A percentile compares a stretch with the other conserved stretches of the same genome.
Evolutionary conservation across 2,888 invertebrate genomes (phyloP).

Genomic region (Drosophila nigricruria): DNA sequence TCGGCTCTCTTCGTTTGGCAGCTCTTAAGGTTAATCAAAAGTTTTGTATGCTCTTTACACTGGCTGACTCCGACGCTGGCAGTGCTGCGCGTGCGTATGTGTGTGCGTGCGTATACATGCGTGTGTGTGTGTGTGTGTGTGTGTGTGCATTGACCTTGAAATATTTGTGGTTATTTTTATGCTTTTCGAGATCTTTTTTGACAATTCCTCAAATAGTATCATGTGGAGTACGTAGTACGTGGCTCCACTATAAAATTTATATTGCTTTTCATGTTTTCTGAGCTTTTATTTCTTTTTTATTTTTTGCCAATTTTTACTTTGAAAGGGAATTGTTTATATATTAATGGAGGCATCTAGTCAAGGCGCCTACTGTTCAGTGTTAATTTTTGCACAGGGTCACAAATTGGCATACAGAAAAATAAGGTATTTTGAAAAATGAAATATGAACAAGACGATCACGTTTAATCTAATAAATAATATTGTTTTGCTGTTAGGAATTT

Average conservation of each 20-base stretch:
- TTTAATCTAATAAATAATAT: constrained; percentile 3
- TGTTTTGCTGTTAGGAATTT: constrained; percentile 13
- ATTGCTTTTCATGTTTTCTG: constrained; percentile 61
- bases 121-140: background rate
- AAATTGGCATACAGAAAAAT: constrained; percentile 4
- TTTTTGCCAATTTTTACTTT: constrained; percentile 45
- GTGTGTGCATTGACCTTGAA: constrained; percentile 69
- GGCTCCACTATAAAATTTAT: constrained; percentile 48
- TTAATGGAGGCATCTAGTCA: constrained; percentile 39
- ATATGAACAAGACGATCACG: background rate
- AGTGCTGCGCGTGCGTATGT: constrained; percentile 19
- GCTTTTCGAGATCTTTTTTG: constrained; percentile 59
- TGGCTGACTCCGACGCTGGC: constrained; percentile 25
- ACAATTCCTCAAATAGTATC: constrained; percentile 76
- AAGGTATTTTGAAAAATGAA: background rate
- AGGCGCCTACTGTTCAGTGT: constrained; percentile 34
- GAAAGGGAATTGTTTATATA: constrained; percentile 26
- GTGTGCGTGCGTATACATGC: background rate
- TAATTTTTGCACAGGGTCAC: constrained; percentile 42
- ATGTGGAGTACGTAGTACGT: constrained; percentile 31
- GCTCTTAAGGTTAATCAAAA: constrained; percentile 77
- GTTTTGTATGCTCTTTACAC: constrained; percentile 71
- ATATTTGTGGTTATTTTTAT: constrained; percentile 42
- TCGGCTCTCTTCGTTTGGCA: constrained; percentile 51
- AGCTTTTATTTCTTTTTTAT: constrained; percentile 12